These are phyloP conservation scores for Chrysemys picta DNA, from an alignment of 2,113 vertebrate genomes.

Conservation along the genomic window DNA sequence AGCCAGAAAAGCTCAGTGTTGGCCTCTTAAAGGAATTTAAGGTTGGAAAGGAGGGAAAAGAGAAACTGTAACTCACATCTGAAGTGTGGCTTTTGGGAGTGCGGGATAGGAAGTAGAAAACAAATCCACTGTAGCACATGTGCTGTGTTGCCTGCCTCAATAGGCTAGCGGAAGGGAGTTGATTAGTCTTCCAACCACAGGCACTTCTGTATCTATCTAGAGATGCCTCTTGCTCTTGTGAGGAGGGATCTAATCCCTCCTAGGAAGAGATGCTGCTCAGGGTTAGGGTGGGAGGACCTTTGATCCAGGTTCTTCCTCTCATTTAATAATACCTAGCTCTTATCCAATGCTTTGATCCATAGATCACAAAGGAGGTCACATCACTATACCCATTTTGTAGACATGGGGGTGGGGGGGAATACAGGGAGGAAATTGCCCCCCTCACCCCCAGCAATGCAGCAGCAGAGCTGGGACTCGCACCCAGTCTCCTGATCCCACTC, in stretches of 20 bases:
- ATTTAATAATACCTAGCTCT: background rate
- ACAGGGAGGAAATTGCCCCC: background rate
- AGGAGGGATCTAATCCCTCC: background rate
- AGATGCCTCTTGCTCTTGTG: background rate
- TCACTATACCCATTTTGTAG: background rate
- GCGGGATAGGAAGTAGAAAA: background rate
- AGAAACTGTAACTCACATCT: background rate
- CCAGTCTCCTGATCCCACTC: background rate
- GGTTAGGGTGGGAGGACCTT: background rate
- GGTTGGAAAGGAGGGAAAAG: background rate
- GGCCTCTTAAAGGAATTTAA: background rate
- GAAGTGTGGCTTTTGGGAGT: background rate
- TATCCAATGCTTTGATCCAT: background rate
- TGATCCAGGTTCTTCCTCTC: background rate
- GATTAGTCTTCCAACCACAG: background rate
- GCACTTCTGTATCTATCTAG: background rate
- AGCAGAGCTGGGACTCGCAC: background rate
- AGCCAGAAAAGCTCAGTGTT: background rate
- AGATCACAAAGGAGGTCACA: background rate
- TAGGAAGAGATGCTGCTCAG: background rate
- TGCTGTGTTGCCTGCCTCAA: background rate
- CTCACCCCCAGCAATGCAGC: background rate
- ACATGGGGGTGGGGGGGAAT: too few relatives aligned
- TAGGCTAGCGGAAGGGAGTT: background rate
- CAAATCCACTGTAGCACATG: background rate